Base-by-base conservation (phyloP, 2,888 invertebrate genomes). In the Tryphoninae sp. region DNA sequence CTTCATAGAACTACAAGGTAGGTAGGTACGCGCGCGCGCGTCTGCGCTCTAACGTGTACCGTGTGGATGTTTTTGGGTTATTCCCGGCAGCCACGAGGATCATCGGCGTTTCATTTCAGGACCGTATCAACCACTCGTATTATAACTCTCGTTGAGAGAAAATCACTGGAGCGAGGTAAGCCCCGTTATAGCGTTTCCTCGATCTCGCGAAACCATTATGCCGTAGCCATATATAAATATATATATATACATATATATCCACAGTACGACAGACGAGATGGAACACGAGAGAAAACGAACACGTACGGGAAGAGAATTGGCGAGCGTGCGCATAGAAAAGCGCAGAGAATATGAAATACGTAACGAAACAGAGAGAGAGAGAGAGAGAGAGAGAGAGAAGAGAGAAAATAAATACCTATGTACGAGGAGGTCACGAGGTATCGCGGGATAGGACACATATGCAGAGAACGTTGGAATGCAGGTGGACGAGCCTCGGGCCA, bases 401-500 rank as follows among this genome's bases (percentile, higher is more conserved):
- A 19, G 19, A n/a, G 64, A 68, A 58, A 33, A 9, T 33, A 45
- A 65, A 58, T 80, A 69, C 16, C 26, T 64, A 55, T 55, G n/a
- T 23, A 62, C 71, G 61, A 76, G 74, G 77, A 76, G 74, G 77
- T 78, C 81, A 74, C 81, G 73, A 74, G 77, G 77, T 77, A 74
- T 78, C 68, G 77, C 64, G 40, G 67, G 22, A 67, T 61, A 42
- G 40, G 42, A 64, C 64, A 19, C 11, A 53, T 53, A 49, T 55
- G 19, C 55, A 68, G 13, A 69, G 26, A 42, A 49, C 59, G 73
- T 78, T 76, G 69, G 78, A 65, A 71, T 74, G 74, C 71, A 78
- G 71, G 71, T 78, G 74, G 74, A 68, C 59, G 65, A 53, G 53
- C 53, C 55, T 19, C 45, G 65, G 40, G 69, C 45, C 9, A 42